Conservation (phyloP, 2,888 invertebrate species). For the Bombylius discolor region DNA sequence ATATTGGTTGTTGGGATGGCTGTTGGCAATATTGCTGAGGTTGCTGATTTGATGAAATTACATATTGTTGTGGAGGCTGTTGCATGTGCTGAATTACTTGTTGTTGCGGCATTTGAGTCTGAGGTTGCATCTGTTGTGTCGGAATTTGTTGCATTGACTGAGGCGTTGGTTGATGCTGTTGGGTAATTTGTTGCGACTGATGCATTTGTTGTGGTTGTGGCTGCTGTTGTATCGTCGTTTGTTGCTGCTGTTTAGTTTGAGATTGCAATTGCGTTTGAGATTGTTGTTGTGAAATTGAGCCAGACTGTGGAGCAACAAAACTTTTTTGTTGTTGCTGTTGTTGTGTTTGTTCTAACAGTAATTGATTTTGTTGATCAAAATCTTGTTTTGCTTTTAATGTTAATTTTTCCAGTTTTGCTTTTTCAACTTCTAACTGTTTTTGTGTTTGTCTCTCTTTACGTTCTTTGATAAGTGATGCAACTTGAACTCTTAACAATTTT, state of each 20-base stretch:
- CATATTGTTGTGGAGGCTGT: not conserved
- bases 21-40: constrained; percentile 16
- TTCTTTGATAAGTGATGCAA: constrained; percentile 39
- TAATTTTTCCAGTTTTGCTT: constrained; percentile 36
- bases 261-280: constrained; percentile 16
- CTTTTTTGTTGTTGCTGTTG: constrained; percentile 7
- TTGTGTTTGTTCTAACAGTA: constrained; percentile 6
- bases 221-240: constrained; percentile 20
- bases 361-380: constrained; percentile 33
- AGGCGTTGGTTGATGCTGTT: constrained; percentile 3
- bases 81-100: not conserved
- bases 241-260: constrained; percentile 16
- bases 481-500: constrained; percentile 79
- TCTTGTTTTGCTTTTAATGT: constrained; percentile 41
- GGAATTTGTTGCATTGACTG: constrained; percentile 14
- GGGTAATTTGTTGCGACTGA: constrained; percentile 14
- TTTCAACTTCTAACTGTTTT: constrained; percentile 47
- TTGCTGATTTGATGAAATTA: constrained; percentile 11
- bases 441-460: constrained; percentile 48
- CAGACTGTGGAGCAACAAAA: constrained; percentile 6
- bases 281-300: constrained; percentile 14
- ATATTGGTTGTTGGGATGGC: constrained; percentile 13
- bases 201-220: constrained; percentile 25
- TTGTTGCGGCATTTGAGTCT: constrained; percentile 9
- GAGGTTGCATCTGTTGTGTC: constrained; percentile 10